phyloP scores from a whole-genome alignment of 1,140 invertebrate genomes.

The Antheraea pernyi region DNA sequence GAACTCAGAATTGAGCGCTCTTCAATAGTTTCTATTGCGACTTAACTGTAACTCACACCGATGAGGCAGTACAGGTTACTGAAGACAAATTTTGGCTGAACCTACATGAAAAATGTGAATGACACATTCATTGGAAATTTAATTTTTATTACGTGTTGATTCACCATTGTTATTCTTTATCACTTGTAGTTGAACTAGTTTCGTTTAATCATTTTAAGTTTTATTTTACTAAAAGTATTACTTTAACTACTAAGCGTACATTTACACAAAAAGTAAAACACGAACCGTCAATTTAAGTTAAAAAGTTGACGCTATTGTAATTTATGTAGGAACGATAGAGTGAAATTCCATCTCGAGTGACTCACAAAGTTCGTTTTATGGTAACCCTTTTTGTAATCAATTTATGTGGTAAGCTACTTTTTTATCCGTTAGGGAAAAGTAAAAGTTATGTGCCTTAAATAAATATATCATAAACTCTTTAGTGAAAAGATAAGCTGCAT shows the following conservation, averaged over 20 bases:
- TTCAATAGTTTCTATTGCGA: too few species aligned
- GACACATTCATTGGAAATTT: too few species aligned
- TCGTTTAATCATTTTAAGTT: too few species aligned
- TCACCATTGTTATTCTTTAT: too few species aligned
- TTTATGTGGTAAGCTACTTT: not conserved
- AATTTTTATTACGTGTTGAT: too few species aligned
- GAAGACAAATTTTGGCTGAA: too few species aligned
- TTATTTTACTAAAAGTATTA: not conserved
- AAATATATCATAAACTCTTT: not conserved
- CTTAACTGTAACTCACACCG: too few species aligned
- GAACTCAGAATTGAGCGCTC: too few species aligned
- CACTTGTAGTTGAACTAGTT: too few species aligned
- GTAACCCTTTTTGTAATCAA: conserved; percentile 6
- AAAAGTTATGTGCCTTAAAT: not conserved
- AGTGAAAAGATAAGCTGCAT: not conserved
- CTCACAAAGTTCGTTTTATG: conserved; percentile 11
- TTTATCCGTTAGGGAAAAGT: not conserved
- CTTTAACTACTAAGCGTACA: not conserved
- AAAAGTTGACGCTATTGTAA: conserved; percentile 35
- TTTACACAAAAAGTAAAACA: not conserved
- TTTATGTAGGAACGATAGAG: conserved; percentile 33
- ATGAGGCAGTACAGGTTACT: too few species aligned
- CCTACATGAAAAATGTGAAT: too few species aligned
- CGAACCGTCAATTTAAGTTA: not conserved
- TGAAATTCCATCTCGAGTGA: conserved; percentile 17